These are phyloP conservation scores for Pheosia gnoma DNA, from an alignment of 2,888 invertebrate genomes.

Conservation along the genomic window DNA sequence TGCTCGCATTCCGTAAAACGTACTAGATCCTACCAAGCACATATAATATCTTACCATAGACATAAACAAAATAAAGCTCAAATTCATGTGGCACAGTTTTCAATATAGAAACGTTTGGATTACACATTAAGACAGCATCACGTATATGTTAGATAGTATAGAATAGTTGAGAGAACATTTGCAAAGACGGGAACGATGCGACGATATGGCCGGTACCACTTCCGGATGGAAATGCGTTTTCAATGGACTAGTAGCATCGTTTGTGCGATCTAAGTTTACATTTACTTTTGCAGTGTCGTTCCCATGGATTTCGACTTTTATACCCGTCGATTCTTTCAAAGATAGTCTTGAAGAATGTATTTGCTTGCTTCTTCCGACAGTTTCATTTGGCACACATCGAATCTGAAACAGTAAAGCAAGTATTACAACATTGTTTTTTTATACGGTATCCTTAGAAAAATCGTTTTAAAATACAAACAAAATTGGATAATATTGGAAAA, in stretches of 20 bases:
- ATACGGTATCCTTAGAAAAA: too few relatives aligned
- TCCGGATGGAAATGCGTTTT: constrained; percentile 67
- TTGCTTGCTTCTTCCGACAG: too few relatives aligned
- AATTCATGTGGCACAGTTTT: constrained; percentile 4
- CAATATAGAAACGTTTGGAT: constrained; percentile 32
- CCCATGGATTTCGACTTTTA: constrained; percentile 30
- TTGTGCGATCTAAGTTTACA: constrained; percentile 42
- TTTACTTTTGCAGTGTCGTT: constrained; percentile 31
- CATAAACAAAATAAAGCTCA: neutral
- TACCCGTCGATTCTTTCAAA: neutral
- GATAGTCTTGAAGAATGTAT: neutral
- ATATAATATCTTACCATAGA: constrained; percentile 13
- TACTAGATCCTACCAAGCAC: constrained; percentile 13
- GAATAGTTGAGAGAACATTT: constrained; percentile 52
- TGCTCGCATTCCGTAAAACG: constrained; percentile 29
- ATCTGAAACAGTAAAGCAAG: too few relatives aligned
- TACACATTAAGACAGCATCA: constrained; percentile 29
- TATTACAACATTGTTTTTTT: too few relatives aligned
- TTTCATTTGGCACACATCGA: too few relatives aligned
- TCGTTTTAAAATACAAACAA: too few relatives aligned
- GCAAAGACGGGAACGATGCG: constrained; percentile 59
- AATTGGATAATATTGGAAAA: too few relatives aligned
- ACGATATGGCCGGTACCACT: constrained; percentile 59
- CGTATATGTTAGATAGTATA: constrained; percentile 51
- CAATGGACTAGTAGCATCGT: constrained; percentile 47